Evolutionary conservation across 2,113 vertebrate species (phyloP).

Genomic region (Polypterus senegalus): DNA sequence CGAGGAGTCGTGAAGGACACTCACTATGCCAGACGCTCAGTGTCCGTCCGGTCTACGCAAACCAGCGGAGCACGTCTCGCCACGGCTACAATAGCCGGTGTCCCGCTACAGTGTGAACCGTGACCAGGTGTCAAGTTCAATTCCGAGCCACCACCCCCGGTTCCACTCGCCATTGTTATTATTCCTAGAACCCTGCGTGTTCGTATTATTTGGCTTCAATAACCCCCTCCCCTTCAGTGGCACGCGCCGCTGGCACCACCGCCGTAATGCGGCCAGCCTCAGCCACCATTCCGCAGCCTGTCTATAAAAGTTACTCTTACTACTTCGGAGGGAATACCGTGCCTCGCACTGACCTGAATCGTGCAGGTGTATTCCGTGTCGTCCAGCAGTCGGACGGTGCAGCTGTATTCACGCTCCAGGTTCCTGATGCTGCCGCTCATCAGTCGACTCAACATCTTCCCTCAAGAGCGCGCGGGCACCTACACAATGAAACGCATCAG

Average conservation of each 20-base stretch:
- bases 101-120: no score
- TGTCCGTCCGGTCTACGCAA: no score
- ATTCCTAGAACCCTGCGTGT: neutral
- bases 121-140: no score
- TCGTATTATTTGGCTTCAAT: neutral
- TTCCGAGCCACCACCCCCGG: neutral
- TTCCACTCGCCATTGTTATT: neutral
- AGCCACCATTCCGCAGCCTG: neutral
- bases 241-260: neutral
- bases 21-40: no score
- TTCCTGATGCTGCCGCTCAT: conserved; percentile 92
- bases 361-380: conserved; percentile 93
- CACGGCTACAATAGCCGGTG: no score
- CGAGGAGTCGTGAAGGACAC: no score
- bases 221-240: conserved; percentile 7
- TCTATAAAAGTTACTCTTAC: neutral
- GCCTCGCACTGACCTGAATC: conserved; percentile 65
- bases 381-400: conserved; percentile 89
- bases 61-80: no score
- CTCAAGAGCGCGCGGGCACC: conserved; percentile 30
- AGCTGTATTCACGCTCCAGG: conserved; percentile 87
- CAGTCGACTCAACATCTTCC: conserved; percentile 92
- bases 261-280: neutral
- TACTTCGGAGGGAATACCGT: neutral
- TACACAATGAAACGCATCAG: conserved; percentile 51